Conservation (phyloP, 2,113 vertebrate genomes). For the Eidolon helvum region DNA sequence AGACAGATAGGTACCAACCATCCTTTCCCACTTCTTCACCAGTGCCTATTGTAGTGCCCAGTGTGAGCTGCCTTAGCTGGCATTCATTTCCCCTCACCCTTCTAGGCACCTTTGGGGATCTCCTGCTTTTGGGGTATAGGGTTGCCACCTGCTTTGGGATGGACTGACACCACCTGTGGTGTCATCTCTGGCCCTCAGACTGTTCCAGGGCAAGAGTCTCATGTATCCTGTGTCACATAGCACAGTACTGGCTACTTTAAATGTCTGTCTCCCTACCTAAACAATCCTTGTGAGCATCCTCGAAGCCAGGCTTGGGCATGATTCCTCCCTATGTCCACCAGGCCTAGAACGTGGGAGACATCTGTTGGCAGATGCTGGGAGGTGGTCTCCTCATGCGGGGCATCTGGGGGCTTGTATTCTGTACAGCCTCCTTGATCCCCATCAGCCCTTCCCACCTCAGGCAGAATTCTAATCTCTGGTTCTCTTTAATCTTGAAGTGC, state of each 20-base stretch:
- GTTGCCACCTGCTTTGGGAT: neutral
- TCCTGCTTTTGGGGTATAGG: neutral
- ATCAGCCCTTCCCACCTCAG: neutral
- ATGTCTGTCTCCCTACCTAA: neutral
- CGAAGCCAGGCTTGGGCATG: neutral
- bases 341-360: neutral
- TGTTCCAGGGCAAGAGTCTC: neutral
- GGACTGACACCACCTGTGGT: neutral
- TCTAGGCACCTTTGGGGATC: neutral
- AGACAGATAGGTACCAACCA: fast-evolving
- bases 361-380: neutral
- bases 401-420: too few relatives aligned
- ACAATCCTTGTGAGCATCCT: neutral
- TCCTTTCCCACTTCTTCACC: neutral
- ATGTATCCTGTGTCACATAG: neutral
- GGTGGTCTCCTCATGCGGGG: neutral
- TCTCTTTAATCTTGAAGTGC: neutral
- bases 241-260: neutral
- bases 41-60: fast-evolving
- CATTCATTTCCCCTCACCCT: neutral
- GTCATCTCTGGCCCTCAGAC: neutral
- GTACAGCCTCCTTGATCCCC: neutral
- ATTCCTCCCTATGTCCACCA: neutral
- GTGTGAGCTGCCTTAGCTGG: neutral
- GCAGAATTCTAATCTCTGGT: neutral